A percentile compares a stretch with the other conserved stretches of the same genome.
phyloP scores from a whole-genome alignment of 2,797 vertebrate species.

The Falco rusticolus region DNA sequence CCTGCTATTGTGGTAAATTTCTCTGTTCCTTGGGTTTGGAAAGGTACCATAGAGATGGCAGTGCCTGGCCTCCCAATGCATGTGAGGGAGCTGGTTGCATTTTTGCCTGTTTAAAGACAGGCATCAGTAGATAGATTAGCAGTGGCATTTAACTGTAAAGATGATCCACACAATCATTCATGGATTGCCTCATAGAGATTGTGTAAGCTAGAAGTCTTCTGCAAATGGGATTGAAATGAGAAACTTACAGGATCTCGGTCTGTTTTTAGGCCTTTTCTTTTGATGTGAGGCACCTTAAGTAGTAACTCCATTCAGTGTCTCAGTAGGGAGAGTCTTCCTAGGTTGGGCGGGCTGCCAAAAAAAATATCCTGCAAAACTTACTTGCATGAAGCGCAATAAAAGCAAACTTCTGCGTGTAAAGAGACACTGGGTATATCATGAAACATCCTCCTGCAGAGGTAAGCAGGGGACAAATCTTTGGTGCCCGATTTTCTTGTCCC shows the following conservation, averaged over 20 bases:
- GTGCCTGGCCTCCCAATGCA: background rate
- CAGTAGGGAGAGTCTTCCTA: background rate
- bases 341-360: background rate
- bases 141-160: background rate
- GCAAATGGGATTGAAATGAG: background rate
- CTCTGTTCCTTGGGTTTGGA: background rate
- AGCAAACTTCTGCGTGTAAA: background rate
- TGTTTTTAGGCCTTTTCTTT: background rate
- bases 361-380: background rate
- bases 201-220: fast-evolving
- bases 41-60: background rate
- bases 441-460: background rate
- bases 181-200: background rate
- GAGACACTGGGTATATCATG: background rate
- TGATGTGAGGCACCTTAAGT: background rate
- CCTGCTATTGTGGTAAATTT: background rate
- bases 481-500: background rate
- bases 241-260: background rate
- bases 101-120: background rate
- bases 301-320: background rate
- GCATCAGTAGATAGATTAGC: background rate
- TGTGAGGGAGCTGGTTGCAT: background rate
- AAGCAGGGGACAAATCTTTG: background rate
- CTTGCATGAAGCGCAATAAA: background rate
- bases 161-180: background rate